Base-by-base conservation (phyloP, 1,140 invertebrate species). In the Latrodectus geometricus region DNA sequence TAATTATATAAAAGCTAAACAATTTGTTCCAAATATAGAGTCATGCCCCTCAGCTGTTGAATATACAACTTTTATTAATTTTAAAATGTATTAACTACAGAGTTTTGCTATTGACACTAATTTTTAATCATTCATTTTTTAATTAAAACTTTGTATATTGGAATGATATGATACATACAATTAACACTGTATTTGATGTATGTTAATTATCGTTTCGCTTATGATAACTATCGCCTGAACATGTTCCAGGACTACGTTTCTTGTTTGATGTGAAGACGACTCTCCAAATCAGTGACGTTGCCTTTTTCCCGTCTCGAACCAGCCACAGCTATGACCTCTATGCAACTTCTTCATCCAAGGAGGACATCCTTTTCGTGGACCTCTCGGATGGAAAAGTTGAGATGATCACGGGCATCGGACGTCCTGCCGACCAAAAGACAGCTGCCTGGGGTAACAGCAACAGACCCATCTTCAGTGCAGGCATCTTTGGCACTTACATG, bases 231-330 rank as follows among this genome's bases (percentile, higher is more conserved):
- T 35, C 35, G 1, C 35, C 5, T 35, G 35, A 35, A 1, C 5
- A 54, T 74, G 74, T 70, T 54, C 11, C 49, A 83, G 95, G 94
- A 74, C 89, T 96, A 50, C 92, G 93, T 87, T 95, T 95, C 89
- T 91, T 93, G 15, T 96, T 95, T 91, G 95, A 96, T 89, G 95
- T 96, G n/a, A 95, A 94, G 90, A 95, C 95, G 11, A 95, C 94
- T 7, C 91, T 95, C 48, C 94, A 95, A 89, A 94, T 96, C 84
- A 95, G 95, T 88, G 95, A 95, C 89, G 93, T 96, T 49, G 94
- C 94, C 8, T 96, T 96, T 90, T 95, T 95, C 90, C 95, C 95
- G 4, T 95, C 95, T 56, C 93, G 94, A 89, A 93, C 93, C 7
- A 94, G 94, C 11, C 94, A 95, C 89, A 94, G 95, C 82, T 96